Percentiles rank a stretch among this genome's conserved stretches.
Evolutionary conservation across 2,797 vertebrate genomes (phyloP).

Genomic region (Semotilus atromaculatus): DNA sequence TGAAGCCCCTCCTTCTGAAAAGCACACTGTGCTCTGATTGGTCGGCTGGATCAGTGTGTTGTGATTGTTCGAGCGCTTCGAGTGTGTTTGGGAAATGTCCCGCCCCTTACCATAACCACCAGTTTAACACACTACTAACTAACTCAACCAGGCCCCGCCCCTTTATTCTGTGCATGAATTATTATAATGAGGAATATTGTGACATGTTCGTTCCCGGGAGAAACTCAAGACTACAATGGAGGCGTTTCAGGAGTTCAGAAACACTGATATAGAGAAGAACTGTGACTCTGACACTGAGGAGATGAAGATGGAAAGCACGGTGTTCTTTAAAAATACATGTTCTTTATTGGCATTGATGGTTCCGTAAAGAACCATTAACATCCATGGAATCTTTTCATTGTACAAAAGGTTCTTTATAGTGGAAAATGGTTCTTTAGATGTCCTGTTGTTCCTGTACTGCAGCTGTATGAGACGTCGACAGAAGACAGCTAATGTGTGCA

Average conservation of each 20-base stretch:
- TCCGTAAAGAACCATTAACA: too few relatives aligned
- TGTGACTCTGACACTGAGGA: too few relatives aligned
- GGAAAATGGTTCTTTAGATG: too few relatives aligned
- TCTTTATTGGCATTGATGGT: too few relatives aligned
- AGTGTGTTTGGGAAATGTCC: background rate
- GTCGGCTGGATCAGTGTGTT: background rate
- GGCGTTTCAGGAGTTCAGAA: background rate
- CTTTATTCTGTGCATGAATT: background rate
- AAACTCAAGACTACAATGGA: background rate
- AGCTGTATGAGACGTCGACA: background rate
- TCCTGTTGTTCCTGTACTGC: too few relatives aligned
- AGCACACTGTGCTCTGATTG: background rate
- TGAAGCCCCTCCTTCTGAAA: background rate
- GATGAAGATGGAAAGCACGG: too few relatives aligned
- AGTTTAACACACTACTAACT: background rate
- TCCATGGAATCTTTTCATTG: too few relatives aligned
- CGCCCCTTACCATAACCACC: background rate
- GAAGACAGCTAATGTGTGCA: slow-evolving; percentile 14
- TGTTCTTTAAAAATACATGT: too few relatives aligned
- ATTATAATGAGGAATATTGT: background rate
- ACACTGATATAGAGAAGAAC: too few relatives aligned
- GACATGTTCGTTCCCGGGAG: background rate
- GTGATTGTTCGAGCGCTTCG: background rate
- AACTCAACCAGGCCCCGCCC: background rate
- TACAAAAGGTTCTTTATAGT: too few relatives aligned